phyloP scores from a whole-genome alignment of 2,113 vertebrate species.

The Fulmarus glacialis region DNA sequence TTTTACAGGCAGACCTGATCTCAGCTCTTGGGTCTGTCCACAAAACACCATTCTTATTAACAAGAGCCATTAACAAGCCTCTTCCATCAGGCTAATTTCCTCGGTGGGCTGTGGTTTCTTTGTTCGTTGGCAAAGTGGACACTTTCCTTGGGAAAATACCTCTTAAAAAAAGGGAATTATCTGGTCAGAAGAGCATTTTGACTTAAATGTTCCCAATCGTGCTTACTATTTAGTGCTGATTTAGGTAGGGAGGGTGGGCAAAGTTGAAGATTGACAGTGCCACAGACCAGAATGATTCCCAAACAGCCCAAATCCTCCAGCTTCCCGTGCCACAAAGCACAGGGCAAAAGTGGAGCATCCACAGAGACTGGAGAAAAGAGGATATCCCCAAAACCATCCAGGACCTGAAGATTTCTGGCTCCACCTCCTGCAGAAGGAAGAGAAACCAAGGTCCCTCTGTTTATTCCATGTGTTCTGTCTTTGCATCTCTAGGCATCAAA shows the following conservation, averaged over 20 bases:
- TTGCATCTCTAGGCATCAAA: neutral
- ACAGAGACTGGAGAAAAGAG: neutral
- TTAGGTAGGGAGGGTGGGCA: neutral
- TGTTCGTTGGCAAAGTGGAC: neutral
- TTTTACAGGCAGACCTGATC: neutral
- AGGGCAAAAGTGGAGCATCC: neutral
- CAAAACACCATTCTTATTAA: neutral
- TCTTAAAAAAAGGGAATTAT: neutral
- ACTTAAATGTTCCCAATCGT: neutral
- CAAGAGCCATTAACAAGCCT: neutral
- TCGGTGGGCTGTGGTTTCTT: neutral
- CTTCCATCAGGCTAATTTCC: neutral
- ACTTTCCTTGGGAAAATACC: neutral
- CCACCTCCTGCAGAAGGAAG: neutral
- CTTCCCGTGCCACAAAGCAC: neutral
- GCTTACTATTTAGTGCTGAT: neutral
- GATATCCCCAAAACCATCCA: neutral
- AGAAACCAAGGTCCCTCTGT: neutral
- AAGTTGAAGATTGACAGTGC: neutral
- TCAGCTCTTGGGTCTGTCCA: neutral
- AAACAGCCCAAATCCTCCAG: neutral
- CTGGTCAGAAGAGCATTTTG: neutral
- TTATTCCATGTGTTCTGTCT: neutral
- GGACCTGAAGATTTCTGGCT: neutral
- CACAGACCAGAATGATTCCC: neutral